Evolutionary conservation across 2,797 vertebrate genomes (phyloP), one percentile per base, ranked within the genome.

Genomic region (Brachyrhaphis roseni): DNA sequence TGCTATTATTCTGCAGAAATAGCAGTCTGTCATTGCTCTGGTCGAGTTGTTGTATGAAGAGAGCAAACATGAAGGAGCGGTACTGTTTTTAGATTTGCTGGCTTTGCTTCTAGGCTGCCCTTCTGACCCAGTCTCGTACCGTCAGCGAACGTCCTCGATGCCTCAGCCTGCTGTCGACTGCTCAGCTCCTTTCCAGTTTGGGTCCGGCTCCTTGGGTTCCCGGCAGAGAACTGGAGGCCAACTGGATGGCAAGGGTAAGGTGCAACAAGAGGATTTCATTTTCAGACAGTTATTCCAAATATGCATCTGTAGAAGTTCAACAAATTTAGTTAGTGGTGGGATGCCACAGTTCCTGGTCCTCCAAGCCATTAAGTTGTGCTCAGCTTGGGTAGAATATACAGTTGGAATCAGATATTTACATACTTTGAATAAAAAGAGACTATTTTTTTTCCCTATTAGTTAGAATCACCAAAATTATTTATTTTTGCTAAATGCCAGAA

Each of bases 151-250:
- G 91, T 78, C 96, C 96, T 15, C 95, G 95, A 12, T 87, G 94
- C 80, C 96, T 98, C 82, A 97, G 96, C 85, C 87, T 97, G 85
- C 93, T 97, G 84, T 95, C 96, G 76, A 94, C 94, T 66, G 93
- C 96, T 80, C 96, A 97, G 91, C 95, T 97, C 78, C 87, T 98
- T 43, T 95, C 91, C 89, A 90, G 91, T 77, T 92, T 95, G 84
- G 93, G 83, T 87, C 93, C 93, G 78, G 92, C 94, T 49, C 95
- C 94, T 70, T 94, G 94, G 89, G 89, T 91, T 86, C 74, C 90
- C 13, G 80, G 76, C 74, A 82, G 45, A 87, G 91, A 95, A 45
- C 90, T 89, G 39, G 92, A 91, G 81, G 93, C 86, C 87, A 96
- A 94, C 86, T 97, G 97, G 97, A 91, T 90, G 75, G 80, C 86